Evolutionary conservation across 2,113 vertebrate species (phyloP), one percentile per base, ranked within the genome.

Genomic region (Oncorhynchus masou): DNA sequence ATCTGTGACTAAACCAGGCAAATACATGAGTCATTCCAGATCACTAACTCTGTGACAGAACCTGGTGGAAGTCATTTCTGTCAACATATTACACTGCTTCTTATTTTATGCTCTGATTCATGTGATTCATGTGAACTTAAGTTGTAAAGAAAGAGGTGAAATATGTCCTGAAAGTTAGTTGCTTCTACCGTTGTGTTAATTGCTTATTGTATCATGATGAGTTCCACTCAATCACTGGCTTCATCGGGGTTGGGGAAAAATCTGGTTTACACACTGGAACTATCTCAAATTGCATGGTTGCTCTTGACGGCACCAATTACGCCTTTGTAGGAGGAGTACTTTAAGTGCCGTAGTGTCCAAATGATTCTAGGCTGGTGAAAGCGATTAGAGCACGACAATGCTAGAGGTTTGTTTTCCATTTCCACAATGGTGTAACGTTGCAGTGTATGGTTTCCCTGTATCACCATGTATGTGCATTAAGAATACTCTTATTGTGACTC

Each of bases 1-100:
- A 85, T 79, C 81, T 85, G 76, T 81, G 81, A 82, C 85, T 71
- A 81, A 86, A 81, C 68, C 69, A 13, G 69, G 75, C 78, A 83
- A 60, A 45, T 45, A 71, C 81, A 62, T 79, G 83, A 87, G 81
- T 83, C 87, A 75, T 49, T 74, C 85, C 79, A n/a, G 66, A 85
- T 78, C 49, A 77, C 76, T 79, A 80, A 68, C 75, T 76, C 13
- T 25, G 29, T 19, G 39, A 29, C n/a, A 59, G 80, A 45, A 45
- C 39, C 39, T 67, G 54, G 69, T 69, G 19, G 71, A 60, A 49
- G 54, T 77, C 79, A 22, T 59, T 60, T 45, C 13, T 22, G 57
- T 73, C n/a, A 13, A 74, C 20, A n/a, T 22, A 11, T 22, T 62
- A 22, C 59, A n/a, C 9, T 24, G 59, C n/a, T 8, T 62, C 59